Base-by-base conservation (phyloP, 1,140 invertebrate genomes). In the Globodera rostochiensis region DNA sequence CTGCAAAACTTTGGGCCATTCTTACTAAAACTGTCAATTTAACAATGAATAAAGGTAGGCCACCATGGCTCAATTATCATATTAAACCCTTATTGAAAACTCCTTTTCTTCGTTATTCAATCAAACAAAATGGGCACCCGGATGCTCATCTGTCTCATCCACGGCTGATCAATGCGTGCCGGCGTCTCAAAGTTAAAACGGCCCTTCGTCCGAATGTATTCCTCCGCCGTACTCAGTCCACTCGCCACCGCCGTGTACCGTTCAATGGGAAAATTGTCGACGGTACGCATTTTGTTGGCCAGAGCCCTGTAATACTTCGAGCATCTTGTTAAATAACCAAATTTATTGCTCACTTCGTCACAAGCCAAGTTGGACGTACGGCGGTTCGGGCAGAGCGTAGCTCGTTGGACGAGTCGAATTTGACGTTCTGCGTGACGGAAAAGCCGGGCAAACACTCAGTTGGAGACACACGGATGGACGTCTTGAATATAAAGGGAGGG, bases 151-250 rank as follows among this genome's bases (percentile, higher is more conserved):
- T 82, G 81, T 47, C 73, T 81, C 60, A 82, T n/a, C 81, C 81
- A 82, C 47, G 47, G 77, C 49, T 82, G 80, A 47, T 82, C 60
- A 46, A 82, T 83, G 64, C 78, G 77, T 53, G 81, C 73, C 9
- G 81, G 81, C 9, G 74, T 50, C 25, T 82, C 81, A 74, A 82
- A 82, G 19, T 7, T 53, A 45, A 74, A 82, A 8, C 81, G 64
- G 6, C 69, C 66, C 73, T 50, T 36, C 21, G n/a, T n/a, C 25
- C 79, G 64, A 57, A 83, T 66, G 50, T 69, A 78, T 15, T 66
- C 76, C 46, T 69, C 66, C 50, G 19, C 64, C 5, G 25, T 78
- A 36, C 21, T 69, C 49, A 45, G 46, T 15, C 15, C 21, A n/a
- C 45, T 66, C 5, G 76, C 25, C n/a, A 78, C 9, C 15, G 64